Base-by-base conservation (phyloP, 2,888 invertebrate genomes). In the Macaria liturata region DNA sequence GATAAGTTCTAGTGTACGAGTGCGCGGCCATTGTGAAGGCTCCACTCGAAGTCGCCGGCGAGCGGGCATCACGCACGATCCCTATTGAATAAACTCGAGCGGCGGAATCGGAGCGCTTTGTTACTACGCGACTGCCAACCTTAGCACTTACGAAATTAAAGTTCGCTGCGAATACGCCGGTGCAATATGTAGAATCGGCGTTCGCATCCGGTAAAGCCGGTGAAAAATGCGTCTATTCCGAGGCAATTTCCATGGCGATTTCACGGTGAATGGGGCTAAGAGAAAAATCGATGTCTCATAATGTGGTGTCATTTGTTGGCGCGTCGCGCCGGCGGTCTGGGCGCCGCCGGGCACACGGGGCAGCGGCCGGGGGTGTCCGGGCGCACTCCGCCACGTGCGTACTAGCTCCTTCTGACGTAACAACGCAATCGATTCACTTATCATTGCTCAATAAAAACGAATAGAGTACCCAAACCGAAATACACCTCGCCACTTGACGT, bases 251-350 rank as follows among this genome's bases (percentile, higher is more conserved):
- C 53, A 51, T 49, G 44, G 45, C 48, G 55, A 55, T 57, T 57
- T 48, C 61, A 57, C 60, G 57, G 56, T 50, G 58, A 20, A 56
- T 52, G 46, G n/a, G 49, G 59, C 59, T 57, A 50, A 52, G 53
- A 51, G 54, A 55, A 66, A 67, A 63, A 67, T 67, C 67, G 55
- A 67, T 66, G 51, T 46, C 57, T 61, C 59, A 56, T 61, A 63
- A 60, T 59, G 59, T 54, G 59, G 61, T 63, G 63, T 46, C 65
- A 61, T 67, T 63, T 63, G 63, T 64, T 51, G 59, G 30, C 34
- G 56, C 47, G 54, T 42, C 57, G 9, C 47, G 54, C 45, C 57
- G 9, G 59, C 57, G 59, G 42, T 42, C 42, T 31, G 31, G 6
- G 59, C 54, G 61, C 51, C 47, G 44, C 53, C 49, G 51, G 57